phyloP scores from a whole-genome alignment of 2,888 invertebrate species.

The Drosophila glabriapex region DNA sequence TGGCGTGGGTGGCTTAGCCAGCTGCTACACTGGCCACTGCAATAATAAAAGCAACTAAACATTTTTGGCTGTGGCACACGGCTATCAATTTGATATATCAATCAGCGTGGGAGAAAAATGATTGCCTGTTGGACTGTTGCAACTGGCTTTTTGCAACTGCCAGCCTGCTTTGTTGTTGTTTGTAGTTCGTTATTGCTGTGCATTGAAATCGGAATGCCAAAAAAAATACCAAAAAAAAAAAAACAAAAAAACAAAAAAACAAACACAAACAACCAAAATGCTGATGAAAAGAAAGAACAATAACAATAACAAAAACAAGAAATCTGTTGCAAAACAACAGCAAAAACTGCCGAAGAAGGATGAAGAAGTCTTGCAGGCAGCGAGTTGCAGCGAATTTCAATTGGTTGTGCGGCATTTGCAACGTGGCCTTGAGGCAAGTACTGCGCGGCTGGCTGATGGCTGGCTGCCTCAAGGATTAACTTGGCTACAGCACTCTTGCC shows the following conservation, averaged over 20 bases:
- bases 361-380: slow-evolving; percentile 19
- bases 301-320: slow-evolving; percentile 1
- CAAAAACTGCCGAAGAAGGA: neutral
- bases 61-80: slow-evolving; percentile 51
- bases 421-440: slow-evolving; percentile 46
- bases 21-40: slow-evolving; percentile 14
- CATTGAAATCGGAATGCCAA: slow-evolving; percentile 35
- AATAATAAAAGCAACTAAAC: slow-evolving; percentile 48
- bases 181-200: slow-evolving; percentile 55
- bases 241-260: neutral
- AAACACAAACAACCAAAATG: neutral
- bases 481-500: slow-evolving; percentile 17
- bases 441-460: slow-evolving; percentile 8
- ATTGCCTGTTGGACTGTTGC: slow-evolving; percentile 43
- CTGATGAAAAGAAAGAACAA: too few relatives aligned
- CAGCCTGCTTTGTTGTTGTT: slow-evolving; percentile 32
- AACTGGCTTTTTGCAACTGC: slow-evolving; percentile 1
- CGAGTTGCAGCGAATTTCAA: slow-evolving; percentile 38
- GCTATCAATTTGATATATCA: slow-evolving; percentile 79
- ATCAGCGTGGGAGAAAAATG: slow-evolving; percentile 62
- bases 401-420: slow-evolving; percentile 30
- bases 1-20: neutral
- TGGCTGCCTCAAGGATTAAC: slow-evolving; percentile 47
- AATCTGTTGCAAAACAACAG: slow-evolving; percentile 10
- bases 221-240: neutral